Base-by-base conservation (phyloP, 2,888 invertebrate species). In the Eupithecia insigniata region DNA sequence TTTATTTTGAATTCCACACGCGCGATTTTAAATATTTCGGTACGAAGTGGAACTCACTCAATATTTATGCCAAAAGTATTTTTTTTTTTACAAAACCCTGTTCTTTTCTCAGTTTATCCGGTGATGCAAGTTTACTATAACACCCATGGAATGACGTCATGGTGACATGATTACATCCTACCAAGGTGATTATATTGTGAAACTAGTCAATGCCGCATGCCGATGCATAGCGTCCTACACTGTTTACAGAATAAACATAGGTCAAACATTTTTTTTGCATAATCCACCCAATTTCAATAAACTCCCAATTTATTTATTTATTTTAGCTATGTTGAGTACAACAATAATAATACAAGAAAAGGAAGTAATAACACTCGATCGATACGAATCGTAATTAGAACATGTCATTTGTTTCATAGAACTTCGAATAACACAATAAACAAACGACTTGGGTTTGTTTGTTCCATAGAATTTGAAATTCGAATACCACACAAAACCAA, bases 101-200 rank as follows among this genome's bases (percentile, higher is more conserved):
- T 60, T 16, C 46, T 70, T 69, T 72, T 10, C 26, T 34, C 10
- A 12, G 30, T 67, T 36, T 60, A 28, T 58, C 67, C 51, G 69
- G 26, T 73, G 72, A 78, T 80, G 80, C 80, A 81, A 72, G 75
- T 80, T 78, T 75, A 72, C 80, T 78, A 80, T 80, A 79, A 75
- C 66, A 77, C 77, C 74, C 75, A 78, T 75, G 73, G 69, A 76
- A 72, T 79, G 77, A 79, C 76, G 76, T 71, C 74, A 79, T 65
- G 30, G 70, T 51, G 79, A 78, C 76, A 73, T 70, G 76, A 71
- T 71, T n/a, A 74, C 78, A 78, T 78, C 72, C 62, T 72, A 76
- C 76, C 80, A 79, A 79, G 81, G 81, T 77, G 64, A 69, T 68
- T 67, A 76, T 70, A 80, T 80, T 81, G 80, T 80, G 76, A 74